These are phyloP conservation scores for Drosophila insularis DNA, from an alignment of 1,140 invertebrate species.

Conservation along the genomic window DNA sequence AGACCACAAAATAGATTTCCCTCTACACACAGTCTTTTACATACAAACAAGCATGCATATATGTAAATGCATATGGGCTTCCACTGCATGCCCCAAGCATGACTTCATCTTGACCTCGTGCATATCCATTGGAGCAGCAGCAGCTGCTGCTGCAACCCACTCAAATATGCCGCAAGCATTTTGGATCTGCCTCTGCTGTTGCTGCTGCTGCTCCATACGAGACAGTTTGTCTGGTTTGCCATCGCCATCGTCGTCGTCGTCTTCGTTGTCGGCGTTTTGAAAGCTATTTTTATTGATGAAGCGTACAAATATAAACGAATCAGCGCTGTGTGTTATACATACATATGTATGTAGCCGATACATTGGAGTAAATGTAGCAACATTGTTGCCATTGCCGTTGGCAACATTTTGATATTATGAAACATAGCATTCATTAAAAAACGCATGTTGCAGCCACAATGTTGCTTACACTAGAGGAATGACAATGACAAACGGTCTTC, in stretches of 20 bases:
- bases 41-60: neutral
- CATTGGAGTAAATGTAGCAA: constrained; percentile 27
- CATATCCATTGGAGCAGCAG: constrained; percentile 34
- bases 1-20: constrained; percentile 17
- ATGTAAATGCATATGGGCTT: neutral
- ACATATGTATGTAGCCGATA: neutral
- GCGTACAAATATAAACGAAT: constrained; percentile 50
- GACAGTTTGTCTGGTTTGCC: constrained; percentile 65
- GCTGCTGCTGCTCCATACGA: constrained; percentile 27
- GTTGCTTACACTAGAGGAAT: constrained; percentile 37
- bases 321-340: neutral
- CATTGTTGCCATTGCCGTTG: constrained; percentile 38
- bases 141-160: constrained; percentile 50
- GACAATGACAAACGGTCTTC: constrained; percentile 52
- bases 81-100: constrained; percentile 64
- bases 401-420: constrained; percentile 44
- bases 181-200: neutral
- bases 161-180: constrained; percentile 47
- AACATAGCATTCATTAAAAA: constrained; percentile 52
- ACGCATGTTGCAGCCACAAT: constrained; percentile 57
- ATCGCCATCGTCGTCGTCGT: constrained; percentile 13
- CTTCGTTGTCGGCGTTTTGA: constrained; percentile 55
- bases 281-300: constrained; percentile 79
- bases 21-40: constrained; percentile 19
- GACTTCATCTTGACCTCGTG: constrained; percentile 77